Percentiles rank a stretch among this genome's conserved stretches.
Conservation (phyloP, 64 coral and sea anemone genomes). For the Catalaphyllia jardinei region DNA sequence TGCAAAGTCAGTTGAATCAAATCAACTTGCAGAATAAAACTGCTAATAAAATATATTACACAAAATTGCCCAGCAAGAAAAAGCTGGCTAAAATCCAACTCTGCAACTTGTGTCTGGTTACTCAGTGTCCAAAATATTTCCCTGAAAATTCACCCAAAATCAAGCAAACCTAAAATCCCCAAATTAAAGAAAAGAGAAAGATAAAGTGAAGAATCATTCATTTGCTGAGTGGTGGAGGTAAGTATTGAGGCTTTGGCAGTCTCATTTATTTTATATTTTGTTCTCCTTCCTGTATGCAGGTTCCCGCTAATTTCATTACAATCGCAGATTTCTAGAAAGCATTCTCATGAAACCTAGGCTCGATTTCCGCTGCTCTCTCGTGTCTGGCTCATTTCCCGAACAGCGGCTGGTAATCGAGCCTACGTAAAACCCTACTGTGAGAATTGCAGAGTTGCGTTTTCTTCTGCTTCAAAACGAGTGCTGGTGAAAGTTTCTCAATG, state of each 20-base stretch:
- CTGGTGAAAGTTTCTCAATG: too few relatives aligned
- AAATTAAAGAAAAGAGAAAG: neutral
- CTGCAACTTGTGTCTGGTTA: slow-evolving; percentile 7
- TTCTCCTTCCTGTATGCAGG: neutral
- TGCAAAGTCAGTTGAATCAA: neutral
- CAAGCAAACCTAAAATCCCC: slow-evolving; percentile 13
- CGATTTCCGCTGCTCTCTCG: too few relatives aligned
- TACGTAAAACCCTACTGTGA: too few relatives aligned
- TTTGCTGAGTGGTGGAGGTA: neutral
- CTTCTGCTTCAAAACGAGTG: too few relatives aligned
- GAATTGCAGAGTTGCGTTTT: too few relatives aligned
- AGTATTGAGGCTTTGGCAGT: neutral
- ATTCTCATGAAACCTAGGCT: too few relatives aligned
- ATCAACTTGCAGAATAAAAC: neutral
- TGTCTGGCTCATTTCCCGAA: too few relatives aligned
- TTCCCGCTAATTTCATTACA: neutral
- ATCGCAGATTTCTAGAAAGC: neutral
- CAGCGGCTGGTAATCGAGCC: too few relatives aligned
- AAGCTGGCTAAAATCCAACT: neutral
- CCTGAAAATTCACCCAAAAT: slow-evolving; percentile 23
- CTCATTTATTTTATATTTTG: neutral
- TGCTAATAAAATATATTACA: slow-evolving; percentile 9
- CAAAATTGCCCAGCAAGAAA: neutral
- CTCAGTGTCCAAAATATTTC: slow-evolving; percentile 11
- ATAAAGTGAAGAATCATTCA: neutral